A percentile compares a stretch with the other conserved stretches of the same genome.
Conservation (phyloP, 2,797 vertebrate species). For the Odontamblyopus lacepedii region DNA sequence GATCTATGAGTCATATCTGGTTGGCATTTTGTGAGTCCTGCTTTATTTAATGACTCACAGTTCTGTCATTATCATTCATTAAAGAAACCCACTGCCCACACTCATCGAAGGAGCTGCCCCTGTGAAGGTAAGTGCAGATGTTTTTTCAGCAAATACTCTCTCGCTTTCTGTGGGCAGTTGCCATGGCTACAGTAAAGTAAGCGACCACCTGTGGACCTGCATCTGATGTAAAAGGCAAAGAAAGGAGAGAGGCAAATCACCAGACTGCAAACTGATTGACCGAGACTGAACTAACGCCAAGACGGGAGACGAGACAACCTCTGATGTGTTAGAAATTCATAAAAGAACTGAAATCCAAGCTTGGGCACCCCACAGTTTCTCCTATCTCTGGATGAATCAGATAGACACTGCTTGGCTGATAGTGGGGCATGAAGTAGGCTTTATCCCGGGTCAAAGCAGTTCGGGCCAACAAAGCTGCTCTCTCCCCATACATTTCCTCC, state of each 20-base stretch:
- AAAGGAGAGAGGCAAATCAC: constrained; percentile 52
- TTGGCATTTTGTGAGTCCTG: constrained; percentile 14
- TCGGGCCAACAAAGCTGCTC: constrained; percentile 26
- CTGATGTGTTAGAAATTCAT: constrained; percentile 53
- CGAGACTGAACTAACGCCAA: constrained; percentile 59
- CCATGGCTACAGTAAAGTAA: constrained; percentile 72
- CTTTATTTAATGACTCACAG: constrained; percentile 41
- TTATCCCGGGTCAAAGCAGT: constrained; percentile 53
- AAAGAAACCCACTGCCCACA: constrained; percentile 44
- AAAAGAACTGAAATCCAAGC: constrained; percentile 49
- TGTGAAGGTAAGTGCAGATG: constrained; percentile 57
- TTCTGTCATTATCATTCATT: constrained; percentile 26
- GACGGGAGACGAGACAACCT: constrained; percentile 36
- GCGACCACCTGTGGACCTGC: constrained; percentile 72
- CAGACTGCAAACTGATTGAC: constrained; percentile 66
- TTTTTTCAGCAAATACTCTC: constrained; percentile 49
- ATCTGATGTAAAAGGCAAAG: constrained; percentile 59
- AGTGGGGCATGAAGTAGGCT: constrained; percentile 47
- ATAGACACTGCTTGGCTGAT: constrained; percentile 35
- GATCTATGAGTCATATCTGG: neutral
- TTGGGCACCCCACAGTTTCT: constrained; percentile 1
- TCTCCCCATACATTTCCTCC: constrained; percentile 49
- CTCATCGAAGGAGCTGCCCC: constrained; percentile 51
- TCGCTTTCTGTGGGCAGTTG: constrained; percentile 67
- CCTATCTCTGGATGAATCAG: constrained; percentile 41